phyloP scores from a whole-genome alignment of 2,888 invertebrate genomes.

The Agrochola litura region DNA sequence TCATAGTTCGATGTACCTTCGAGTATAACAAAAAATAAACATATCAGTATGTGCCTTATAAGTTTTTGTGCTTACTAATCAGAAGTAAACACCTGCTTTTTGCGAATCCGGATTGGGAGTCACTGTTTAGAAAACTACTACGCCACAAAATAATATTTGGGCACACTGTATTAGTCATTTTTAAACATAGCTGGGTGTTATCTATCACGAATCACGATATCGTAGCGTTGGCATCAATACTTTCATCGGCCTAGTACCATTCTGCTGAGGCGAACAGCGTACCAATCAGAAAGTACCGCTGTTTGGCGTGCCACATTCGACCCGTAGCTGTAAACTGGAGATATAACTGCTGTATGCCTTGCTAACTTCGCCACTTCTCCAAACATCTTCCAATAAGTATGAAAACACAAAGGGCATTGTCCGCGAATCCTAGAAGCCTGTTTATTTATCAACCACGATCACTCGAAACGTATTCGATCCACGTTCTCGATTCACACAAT shows the following conservation, averaged over 20 bases:
- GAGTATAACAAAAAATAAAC: constrained; percentile 69
- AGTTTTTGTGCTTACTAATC: constrained; percentile 59
- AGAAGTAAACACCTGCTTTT: constrained; percentile 47
- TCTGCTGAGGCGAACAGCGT: constrained; percentile 79
- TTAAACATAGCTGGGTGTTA: constrained; percentile 34
- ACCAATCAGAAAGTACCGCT: constrained; percentile 86
- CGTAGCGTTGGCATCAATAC: constrained; percentile 70
- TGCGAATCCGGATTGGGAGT: constrained; percentile 6
- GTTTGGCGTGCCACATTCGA: constrained; percentile 76
- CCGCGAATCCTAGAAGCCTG: constrained; percentile 80
- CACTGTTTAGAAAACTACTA: constrained; percentile 17
- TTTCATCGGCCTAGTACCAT: constrained; percentile 82
- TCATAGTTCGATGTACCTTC: constrained; percentile 80
- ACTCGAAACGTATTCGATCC: constrained; percentile 83
- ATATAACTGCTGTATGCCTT: constrained; percentile 25
- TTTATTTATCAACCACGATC: constrained; percentile 85
- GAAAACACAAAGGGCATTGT: constrained; percentile 80
- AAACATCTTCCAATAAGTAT: constrained; percentile 58
- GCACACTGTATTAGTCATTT: constrained; percentile 8
- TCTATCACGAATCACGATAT: constrained; percentile 48
- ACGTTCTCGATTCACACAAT: constrained; percentile 89
- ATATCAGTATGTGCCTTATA: constrained; percentile 50
- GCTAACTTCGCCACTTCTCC: constrained; percentile 40
- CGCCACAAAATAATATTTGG: constrained; percentile 3
- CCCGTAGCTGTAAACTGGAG: constrained; percentile 63